Evolutionary conservation across 2,888 invertebrate species (phyloP), one percentile per base, ranked within the genome.

Genomic region (Stratiomys singularior): DNA sequence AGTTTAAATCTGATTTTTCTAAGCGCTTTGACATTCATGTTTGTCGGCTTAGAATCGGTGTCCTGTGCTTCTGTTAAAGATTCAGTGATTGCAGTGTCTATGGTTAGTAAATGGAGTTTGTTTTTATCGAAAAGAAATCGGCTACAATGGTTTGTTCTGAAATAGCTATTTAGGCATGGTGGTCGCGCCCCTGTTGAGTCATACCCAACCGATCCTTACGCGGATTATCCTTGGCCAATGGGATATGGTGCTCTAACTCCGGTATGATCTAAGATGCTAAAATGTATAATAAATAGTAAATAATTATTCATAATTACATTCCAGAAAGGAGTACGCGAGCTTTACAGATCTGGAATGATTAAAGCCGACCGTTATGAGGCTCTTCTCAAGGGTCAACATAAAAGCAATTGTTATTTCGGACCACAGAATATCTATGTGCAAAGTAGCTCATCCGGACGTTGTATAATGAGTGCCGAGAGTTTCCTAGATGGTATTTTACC

Each of bases 401-500:
- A 72, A n/a, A 74, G 23, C 37, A 74, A 37, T 21, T n/a, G 13
- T 44, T 58, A 9, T 21, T 74, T 58, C 13, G 60, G 58, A 15
- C 58, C 74, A 9, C 7, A 60, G 11, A 21, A 74, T 21, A 44
- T 74, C 2, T 74, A 74, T 27, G 58, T 74, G 7, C 18, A 15
- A 0, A 74, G 74, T 23, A 74, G 74, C 37, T 1, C 60, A 1
- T 28, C 23, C 1, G 23, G n/a, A 37, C 58, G 74, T 13, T 74
- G 74, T 44, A 23, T 74, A 1, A 23, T 37, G 15, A 74, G 74
- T 74, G 74, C 58, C 21, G 23, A 74, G 21, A 58, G 60, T 37
- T 74, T 74, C 9, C 23, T 74, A 15, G 60, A 58, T 37, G 74
- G 60, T 9, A 60, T 74, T 7, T 7, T 74, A 7, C 60, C 58